Evolutionary conservation across 2,797 vertebrate species (phyloP).

Genomic region (Pangasius larnaudii): DNA sequence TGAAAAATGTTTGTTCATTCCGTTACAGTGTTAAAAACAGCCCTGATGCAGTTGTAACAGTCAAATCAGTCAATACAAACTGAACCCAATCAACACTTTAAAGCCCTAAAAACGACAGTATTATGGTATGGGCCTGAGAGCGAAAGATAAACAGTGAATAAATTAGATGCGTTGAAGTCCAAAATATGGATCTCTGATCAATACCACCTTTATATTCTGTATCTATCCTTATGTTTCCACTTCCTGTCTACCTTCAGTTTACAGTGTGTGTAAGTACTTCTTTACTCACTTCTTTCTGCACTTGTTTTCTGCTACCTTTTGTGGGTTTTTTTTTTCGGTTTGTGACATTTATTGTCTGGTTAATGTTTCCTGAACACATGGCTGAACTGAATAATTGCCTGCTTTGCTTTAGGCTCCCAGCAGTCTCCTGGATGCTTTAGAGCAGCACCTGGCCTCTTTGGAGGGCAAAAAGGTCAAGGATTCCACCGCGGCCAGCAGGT

Average conservation of each 20-base stretch:
- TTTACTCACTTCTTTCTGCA: slow-evolving; percentile 70
- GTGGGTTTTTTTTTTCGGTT: slow-evolving; percentile 56
- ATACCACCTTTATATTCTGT: slow-evolving; percentile 88
- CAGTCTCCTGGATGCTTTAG: slow-evolving; percentile 98
- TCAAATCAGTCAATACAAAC: background rate
- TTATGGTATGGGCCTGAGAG: background rate
- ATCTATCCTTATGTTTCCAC: slow-evolving; percentile 77
- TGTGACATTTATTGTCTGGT: slow-evolving; percentile 13
- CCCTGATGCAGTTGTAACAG: background rate
- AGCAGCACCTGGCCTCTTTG: slow-evolving; percentile 97
- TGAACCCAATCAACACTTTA: background rate
- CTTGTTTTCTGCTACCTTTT: slow-evolving; percentile 60
- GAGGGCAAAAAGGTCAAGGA: slow-evolving; percentile 99
- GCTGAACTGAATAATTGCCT: slow-evolving; percentile 41
- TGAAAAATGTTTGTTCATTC: background rate
- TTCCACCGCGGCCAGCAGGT: slow-evolving; percentile 98
- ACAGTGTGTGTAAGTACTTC: slow-evolving; percentile 88
- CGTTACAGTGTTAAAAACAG: background rate
- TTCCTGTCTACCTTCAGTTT: slow-evolving; percentile 83
- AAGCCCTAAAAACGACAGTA: background rate
- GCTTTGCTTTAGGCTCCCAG: slow-evolving; percentile 87
- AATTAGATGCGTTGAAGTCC: slow-evolving; percentile 28
- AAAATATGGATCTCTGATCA: slow-evolving; percentile 68
- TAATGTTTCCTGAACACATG: slow-evolving; percentile 13
- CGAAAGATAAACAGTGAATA: slow-evolving; percentile 31